Percentiles rank a stretch among this genome's conserved stretches.
Conservation (phyloP, 1,140 invertebrate species). For the Pseudomyrmex cubaensis region DNA sequence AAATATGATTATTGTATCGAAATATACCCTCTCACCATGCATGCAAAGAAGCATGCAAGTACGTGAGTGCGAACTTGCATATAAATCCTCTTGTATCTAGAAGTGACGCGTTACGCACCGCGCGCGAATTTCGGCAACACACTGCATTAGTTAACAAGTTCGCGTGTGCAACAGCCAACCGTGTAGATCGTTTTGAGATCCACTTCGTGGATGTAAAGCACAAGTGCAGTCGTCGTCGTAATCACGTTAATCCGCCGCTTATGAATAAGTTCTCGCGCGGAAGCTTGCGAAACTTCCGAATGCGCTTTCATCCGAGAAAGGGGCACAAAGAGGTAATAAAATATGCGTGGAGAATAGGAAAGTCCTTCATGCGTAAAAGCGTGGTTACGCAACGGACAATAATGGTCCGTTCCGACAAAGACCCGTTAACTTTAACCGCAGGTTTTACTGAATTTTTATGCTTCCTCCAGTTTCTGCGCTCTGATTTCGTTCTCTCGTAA, state of each 20-base stretch:
- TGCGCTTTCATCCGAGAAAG: not conserved
- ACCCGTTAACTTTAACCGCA: not conserved
- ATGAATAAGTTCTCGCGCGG: constrained; percentile 6
- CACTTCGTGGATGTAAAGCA: constrained; percentile 2
- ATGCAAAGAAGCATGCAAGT: not conserved
- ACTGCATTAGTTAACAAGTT: constrained; percentile 41
- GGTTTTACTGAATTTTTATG: constrained; percentile 5
- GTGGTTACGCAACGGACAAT: not conserved
- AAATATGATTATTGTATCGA: not conserved
- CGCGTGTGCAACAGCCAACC: constrained; percentile 11
- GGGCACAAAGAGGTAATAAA: not conserved
- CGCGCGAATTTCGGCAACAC: not conserved
- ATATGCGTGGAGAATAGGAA: not conserved
- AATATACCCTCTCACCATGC: not conserved
- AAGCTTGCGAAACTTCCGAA: constrained; percentile 8
- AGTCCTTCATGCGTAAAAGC: not conserved
- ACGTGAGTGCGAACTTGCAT: not conserved
- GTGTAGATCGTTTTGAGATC: not conserved
- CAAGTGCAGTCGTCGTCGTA: constrained; percentile 11
- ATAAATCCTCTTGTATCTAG: not conserved
- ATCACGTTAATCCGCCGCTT: constrained; percentile 4
- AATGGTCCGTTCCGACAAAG: not conserved
- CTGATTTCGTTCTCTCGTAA: too few species aligned
- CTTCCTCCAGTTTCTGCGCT: too few species aligned
- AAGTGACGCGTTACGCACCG: not conserved